A percentile compares a stretch with the other conserved stretches of the same genome.
Evolutionary conservation across 2,113 vertebrate species (phyloP).

Genomic region (Pavo muticus): DNA sequence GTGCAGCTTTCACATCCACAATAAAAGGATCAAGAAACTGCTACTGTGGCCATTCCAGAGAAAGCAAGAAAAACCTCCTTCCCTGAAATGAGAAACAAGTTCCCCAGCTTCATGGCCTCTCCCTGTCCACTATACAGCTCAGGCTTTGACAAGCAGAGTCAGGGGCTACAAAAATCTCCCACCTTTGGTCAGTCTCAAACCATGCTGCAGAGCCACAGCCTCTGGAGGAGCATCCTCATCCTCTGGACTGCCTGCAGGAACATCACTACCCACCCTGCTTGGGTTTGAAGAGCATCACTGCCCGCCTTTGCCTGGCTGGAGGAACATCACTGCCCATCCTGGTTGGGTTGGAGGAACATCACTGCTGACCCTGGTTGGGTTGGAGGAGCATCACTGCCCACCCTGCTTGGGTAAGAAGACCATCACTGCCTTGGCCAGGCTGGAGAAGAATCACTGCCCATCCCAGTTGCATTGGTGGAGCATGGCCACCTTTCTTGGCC

Average conservation of each 20-base stretch:
- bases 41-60: not conserved
- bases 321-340: rapidly evolving
- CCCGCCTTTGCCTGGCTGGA: not conserved
- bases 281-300: not conserved
- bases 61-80: not conserved
- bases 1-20: not conserved
- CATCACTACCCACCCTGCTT: not conserved
- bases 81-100: not conserved
- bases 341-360: not conserved
- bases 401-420: not conserved
- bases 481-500: rapidly evolving
- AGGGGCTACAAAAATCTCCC: not conserved
- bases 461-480: not conserved
- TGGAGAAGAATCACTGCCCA: too few relatives aligned
- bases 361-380: too few relatives aligned
- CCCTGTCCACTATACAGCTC: not conserved
- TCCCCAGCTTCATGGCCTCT: not conserved
- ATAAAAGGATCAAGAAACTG: not conserved
- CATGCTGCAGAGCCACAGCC: not conserved
- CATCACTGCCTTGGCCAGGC: not conserved
- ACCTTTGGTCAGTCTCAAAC: not conserved
- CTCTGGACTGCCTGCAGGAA: not conserved
- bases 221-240: not conserved
- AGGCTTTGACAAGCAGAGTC: not conserved
- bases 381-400: not conserved